Evolutionary conservation across 2,888 invertebrate genomes (phyloP), one percentile per base, ranked within the genome.

Genomic region (Stenurella melanura): DNA sequence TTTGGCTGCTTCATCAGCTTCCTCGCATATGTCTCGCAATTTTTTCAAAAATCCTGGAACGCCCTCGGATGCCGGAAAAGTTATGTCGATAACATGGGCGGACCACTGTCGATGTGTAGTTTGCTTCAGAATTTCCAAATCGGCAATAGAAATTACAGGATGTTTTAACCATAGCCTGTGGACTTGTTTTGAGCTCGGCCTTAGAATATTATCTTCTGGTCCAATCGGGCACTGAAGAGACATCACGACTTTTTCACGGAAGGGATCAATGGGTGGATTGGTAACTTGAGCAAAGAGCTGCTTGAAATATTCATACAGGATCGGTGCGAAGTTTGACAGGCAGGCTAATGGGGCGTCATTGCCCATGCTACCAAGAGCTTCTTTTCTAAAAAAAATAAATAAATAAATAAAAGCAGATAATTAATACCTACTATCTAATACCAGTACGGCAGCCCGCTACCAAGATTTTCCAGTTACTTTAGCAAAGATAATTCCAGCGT

Each of bases 261-360:
- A 99, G 54, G 99, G 99, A 92, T 99, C 99, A 83, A 99, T 99
- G 5, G 99, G 99, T 6, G 99, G 99, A 91, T 99, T 99, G 84
- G 99, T 99, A 84, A 98, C 97, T 92, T 99, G 99, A 50, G 99
- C 99, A 90, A 99, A 99, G 63, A 99, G 92, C 89, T 99, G 99
- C 88, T 99, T 99, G 92, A 99, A 99, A 90, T 99, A 99, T 84
- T 97, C 97, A 89, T 98, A 99, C 1, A 97, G 93, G 76, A 98
- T 91, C 10, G 99, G 99, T 88, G 98, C 96, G 91, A 97, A 98
- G 88, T 94, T 92, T 0, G 99, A 99, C 30, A 99, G 93, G 86
- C 99, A 99, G 10, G 99, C 99, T 82, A 99, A 90, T 0, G 99
- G 99, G 0, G 97, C 96, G 90, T 99, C 99, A 89, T 99, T 99